Base-by-base conservation (phyloP, 2,888 invertebrate species). In the Leuctra nigra region DNA sequence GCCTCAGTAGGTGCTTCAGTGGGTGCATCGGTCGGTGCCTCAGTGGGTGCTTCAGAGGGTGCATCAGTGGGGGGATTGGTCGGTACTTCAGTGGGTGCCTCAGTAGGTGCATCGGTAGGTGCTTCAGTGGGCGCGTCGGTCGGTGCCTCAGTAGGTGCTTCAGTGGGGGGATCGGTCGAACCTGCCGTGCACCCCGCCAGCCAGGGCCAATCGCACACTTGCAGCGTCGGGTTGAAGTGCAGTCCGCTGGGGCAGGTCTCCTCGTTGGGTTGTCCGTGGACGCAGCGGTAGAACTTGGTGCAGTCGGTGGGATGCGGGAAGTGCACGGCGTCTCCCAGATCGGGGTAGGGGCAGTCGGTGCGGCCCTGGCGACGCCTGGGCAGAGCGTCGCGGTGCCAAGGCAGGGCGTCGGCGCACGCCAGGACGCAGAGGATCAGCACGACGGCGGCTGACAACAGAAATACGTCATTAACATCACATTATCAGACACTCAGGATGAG, bases 131-230 rank as follows among this genome's bases (percentile, higher is more conserved):
- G 24, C 9, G 50, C 13, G 23, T 4, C 1, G 2, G 25, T 1
- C 24, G 13, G 11, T 7, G 29, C 29, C 11, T 29, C 29, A 11
- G 29, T 29, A 29, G 29, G 6, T 29, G 29, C 11, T 29, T 29
- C 29, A 29, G 29, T 7, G n/a, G n/a, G n/a, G n/a, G n/a, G n/a
- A n/a, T n/a, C n/a, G n/a, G n/a, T n/a, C n/a, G n/a, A n/a, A n/a
- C n/a, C n/a, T 11, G 11, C 7, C 29, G 6, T 6, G 29, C 56
- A 56, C 14, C 20, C 39, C 18, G 41, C 56, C 14, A 39, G 36
- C n/a, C 39, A n/a, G 29, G 53, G 57, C 23, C 41, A 46, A 35
- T 57, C 57, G 24, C 57, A 57, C n/a, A 33, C 57, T 14, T 24
- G 16, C 14, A 46, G 33, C 25, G n/a, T 16, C 7, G 57, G 46